A percentile compares a stretch with the other conserved stretches of the same genome.
phyloP scores from a whole-genome alignment of 2,888 invertebrate genomes.

The Cryptocephalus primarius region DNA sequence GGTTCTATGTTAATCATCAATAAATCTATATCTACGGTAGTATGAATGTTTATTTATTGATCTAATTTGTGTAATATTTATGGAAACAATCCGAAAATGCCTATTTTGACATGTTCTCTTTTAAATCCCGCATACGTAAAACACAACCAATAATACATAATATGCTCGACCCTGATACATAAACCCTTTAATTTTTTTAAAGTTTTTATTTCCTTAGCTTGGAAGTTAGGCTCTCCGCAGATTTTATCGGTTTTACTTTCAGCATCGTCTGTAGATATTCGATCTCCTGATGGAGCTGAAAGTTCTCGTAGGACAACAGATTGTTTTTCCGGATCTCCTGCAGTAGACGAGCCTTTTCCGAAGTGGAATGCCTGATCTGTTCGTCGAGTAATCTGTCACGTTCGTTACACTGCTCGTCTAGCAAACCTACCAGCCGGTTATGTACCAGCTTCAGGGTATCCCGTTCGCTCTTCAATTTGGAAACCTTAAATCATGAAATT shows the following conservation, averaged over 20 bases:
- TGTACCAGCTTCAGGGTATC: slow-evolving; percentile 28
- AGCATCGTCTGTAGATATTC: slow-evolving; percentile 16
- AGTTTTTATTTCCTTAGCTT: background rate
- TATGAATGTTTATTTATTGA: background rate
- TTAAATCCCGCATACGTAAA: too few relatives aligned
- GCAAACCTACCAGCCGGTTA: slow-evolving; percentile 25
- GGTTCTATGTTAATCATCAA: slow-evolving; percentile 10
- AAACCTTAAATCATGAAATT: slow-evolving; percentile 21
- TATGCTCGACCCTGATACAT: background rate
- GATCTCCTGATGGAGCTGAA: slow-evolving; percentile 21
- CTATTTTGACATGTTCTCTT: too few relatives aligned
- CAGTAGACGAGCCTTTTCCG: slow-evolving; percentile 23
- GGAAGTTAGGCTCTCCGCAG: too few relatives aligned
- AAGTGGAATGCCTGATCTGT: slow-evolving; percentile 18
- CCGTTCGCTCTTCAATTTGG: slow-evolving; percentile 23
- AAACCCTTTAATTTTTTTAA: background rate
- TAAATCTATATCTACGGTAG: slow-evolving; percentile 7
- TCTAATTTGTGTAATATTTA: background rate
- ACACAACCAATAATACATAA: too few relatives aligned
- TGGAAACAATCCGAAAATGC: too few relatives aligned
- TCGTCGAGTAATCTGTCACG: slow-evolving; percentile 22
- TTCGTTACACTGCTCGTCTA: slow-evolving; percentile 29
- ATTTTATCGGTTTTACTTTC: slow-evolving; percentile 1
- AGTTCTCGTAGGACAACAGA: slow-evolving; percentile 20
- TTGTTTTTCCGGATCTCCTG: slow-evolving; percentile 28